Base-by-base conservation (phyloP, 2,888 invertebrate genomes). In the Nemurella pictetii region DNA sequence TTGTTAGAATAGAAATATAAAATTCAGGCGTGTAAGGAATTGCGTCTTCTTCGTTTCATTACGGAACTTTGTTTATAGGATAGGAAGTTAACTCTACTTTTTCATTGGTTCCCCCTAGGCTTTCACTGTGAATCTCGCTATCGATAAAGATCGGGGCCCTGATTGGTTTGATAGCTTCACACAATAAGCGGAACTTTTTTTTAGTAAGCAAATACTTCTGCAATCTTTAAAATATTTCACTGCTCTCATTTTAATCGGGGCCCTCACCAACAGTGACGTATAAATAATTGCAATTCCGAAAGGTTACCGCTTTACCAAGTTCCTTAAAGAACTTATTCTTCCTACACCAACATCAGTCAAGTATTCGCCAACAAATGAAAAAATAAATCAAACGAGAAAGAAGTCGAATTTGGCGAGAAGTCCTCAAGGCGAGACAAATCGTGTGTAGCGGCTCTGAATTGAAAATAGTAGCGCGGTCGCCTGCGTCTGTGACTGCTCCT, bases 381-480 rank as follows among this genome's bases (percentile, higher is more conserved):
- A 55, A 55, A 55, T 55, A 55, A 55, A 55, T 55, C 55, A 55
- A 55, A 55, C 55, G 55, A 55, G 55, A 55, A 55, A 55, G 55
- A 55, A 55, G 55, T 12, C 9, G 55, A 55, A 55, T 55, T 55
- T 55, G 28, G 28, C 27, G 28, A 75, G 28, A 78, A 78, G 29
- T 78, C 78, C 30, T 78, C 78, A 28, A 78, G n/a, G 3, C 28
- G 29, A 78, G 75, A 75, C 75, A 75, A 75, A 75, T 75, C 75
- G 75, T 25, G 75, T n/a, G 27, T 78, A n/a, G 78, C 78, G n/a
- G 28, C 29, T 55, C 30, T 78, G 78, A 78, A 78, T 78, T 78
- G 78, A 78, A 78, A 78, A 78, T 78, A 78, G 28, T 78, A 20
- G 78, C 27, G 20, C 75, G 75, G 5, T 75, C 9, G 75, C 26